A percentile compares a stretch with the other conserved stretches of the same genome.
Evolutionary conservation across 2,888 invertebrate genomes (phyloP).

Genomic region (Emmelina monodactyla): DNA sequence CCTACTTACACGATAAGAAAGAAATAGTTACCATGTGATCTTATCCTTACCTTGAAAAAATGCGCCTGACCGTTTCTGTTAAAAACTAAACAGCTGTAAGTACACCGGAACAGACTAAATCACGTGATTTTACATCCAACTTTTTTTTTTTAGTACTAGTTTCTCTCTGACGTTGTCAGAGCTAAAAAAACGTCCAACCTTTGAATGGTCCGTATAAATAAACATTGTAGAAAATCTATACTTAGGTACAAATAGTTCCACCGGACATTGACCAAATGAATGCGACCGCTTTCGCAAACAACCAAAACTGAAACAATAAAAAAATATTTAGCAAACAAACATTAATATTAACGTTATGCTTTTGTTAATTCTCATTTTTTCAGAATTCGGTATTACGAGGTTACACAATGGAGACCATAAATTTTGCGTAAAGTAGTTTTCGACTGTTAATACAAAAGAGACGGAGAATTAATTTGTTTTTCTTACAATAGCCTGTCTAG

Average conservation of each 20-base stretch:
- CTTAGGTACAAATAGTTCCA: neutral
- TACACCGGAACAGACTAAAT: too few species aligned
- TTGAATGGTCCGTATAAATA: too few species aligned
- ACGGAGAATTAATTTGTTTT: conserved; percentile 62
- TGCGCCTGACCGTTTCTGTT: too few species aligned
- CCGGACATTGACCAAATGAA: neutral
- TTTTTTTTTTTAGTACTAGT: too few species aligned
- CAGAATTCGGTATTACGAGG: conserved; percentile 32
- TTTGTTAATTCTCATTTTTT: conserved; percentile 39
- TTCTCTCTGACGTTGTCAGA: too few species aligned
- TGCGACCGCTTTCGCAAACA: conserved; percentile 12
- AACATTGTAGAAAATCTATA: neutral
- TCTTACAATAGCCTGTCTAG: conserved; percentile 62
- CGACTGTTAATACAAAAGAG: conserved; percentile 43
- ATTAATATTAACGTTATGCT: conserved; percentile 20
- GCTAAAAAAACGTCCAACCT: too few species aligned
- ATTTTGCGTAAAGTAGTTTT: conserved; percentile 48
- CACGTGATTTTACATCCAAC: too few species aligned
- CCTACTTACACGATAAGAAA: too few species aligned
- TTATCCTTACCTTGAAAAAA: too few species aligned
- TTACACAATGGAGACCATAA: conserved; percentile 55
- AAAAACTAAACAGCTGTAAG: too few species aligned
- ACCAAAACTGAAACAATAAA: neutral
- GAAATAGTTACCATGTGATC: too few species aligned
- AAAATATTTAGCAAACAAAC: conserved; percentile 18